Evolutionary conservation across 2,797 vertebrate genomes (phyloP), one percentile per base, ranked within the genome.

Genomic region (Scomberomorus guttatus): DNA sequence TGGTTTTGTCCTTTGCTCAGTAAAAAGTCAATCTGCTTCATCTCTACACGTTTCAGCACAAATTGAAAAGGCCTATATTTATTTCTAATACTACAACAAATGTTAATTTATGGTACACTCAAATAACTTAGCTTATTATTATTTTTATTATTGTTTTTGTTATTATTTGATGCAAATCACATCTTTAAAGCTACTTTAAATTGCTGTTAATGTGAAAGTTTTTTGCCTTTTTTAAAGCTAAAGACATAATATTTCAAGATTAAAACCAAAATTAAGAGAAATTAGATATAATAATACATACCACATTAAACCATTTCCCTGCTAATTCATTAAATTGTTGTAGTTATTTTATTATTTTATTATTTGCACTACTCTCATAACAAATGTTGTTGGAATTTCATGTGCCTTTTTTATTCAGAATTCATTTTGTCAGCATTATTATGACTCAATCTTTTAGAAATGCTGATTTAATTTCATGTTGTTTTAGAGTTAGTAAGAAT

Each of bases 11-110:
- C 14, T 65, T 24, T 59, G 8, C 37, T 55, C 13, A 25, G 3
- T 37, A 34, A 24, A 61, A 44, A 27, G n/a, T n/a, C n/a, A n/a
- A 12, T 39, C 2, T 14, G 8, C 5, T 60, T 27, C 66, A 18
- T 73, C 9, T 66, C 7, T 20, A 17, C 6, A 58, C 18, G 1
- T 24, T 17, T 59, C 10, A 50, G 17, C 52, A n/a, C 27, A 14
- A 58, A 64, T 5, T 42, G 1, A 75, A 8, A 8, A 32, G 5
- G 15, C 1, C 3, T n/a, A 48, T 12, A 54, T 72, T 55, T 44
- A 42, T 71, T 75, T 74, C n/a, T 46, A 63, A 58, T 15, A 50
- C 5, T 11, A 22, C 6, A 42, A 18, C 18, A 29, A 42, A 62
- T 52, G 8, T 52, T 20, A 5, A 66, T 50, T 50, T 8, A 50